Conservation (phyloP, 2,797 vertebrate species). For the Poeciliopsis presidionis region DNA sequence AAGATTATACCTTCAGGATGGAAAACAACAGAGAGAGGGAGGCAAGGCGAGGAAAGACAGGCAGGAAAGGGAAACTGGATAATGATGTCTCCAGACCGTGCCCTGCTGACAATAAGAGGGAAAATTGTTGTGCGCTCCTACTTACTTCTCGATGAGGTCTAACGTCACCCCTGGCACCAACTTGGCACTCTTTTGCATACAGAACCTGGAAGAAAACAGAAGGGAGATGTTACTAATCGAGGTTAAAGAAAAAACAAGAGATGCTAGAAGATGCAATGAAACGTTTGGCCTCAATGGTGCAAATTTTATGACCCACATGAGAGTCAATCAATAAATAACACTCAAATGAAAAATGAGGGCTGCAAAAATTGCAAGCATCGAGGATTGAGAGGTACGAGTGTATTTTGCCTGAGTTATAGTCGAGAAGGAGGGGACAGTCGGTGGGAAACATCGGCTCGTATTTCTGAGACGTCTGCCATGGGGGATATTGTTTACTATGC, state of each 20-base stretch:
- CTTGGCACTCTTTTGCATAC: conserved; percentile 98
- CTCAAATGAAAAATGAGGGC: conserved; percentile 48
- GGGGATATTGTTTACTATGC: conserved; percentile 49
- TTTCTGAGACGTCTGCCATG: conserved; percentile 36
- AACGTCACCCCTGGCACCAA: conserved; percentile 97
- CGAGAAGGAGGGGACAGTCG: neutral
- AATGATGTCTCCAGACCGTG: conserved; percentile 21
- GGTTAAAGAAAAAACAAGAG: conserved; percentile 31
- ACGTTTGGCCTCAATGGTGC: conserved; percentile 22
- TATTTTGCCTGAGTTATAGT: conserved; percentile 53
- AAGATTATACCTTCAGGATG: conserved; percentile 52
- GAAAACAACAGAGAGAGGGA: conserved; percentile 48
- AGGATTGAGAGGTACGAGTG: conserved; percentile 54
- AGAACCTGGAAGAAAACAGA: conserved; percentile 85
- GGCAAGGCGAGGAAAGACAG: conserved; percentile 21
- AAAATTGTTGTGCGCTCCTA: conserved; percentile 35
- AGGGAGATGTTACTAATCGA: conserved; percentile 14
- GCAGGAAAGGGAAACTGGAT: conserved; percentile 7
- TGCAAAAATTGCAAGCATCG: conserved; percentile 45
- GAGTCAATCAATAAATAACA: conserved; percentile 40
- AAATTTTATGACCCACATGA: conserved; percentile 38
- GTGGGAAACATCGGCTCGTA: conserved; percentile 25
- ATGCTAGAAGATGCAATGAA: conserved; percentile 37
- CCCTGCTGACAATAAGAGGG: conserved; percentile 15
- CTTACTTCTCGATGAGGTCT: conserved; percentile 99